Evolutionary conservation across 2,888 invertebrate genomes (phyloP), one percentile per base, ranked within the genome.

Genomic region (Melanchra persicariae): DNA sequence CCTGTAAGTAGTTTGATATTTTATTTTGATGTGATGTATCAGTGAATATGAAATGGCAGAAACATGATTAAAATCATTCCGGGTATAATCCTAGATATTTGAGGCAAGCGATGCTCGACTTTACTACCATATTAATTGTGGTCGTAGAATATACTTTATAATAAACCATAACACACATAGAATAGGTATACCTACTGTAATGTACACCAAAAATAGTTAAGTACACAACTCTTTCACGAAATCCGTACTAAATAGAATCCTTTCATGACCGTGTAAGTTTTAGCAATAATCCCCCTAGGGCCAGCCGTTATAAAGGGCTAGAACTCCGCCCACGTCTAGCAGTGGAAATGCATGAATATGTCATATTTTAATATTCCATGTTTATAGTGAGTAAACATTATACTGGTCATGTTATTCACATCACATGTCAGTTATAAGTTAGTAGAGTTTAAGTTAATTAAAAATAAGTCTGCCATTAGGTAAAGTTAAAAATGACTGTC

Each of bases 1-100:
- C 26, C n/a, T 47, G n/a, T 10, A 49, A 49, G 47, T 72, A 9
- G n/a, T 40, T 43, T 30, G 9, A 40, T 55, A 17, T 61, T 55
- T 49, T 4, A 34, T 12, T 52, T 22, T 45, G 45, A 55, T 24
- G 22, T n/a, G 40, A 61, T 34, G 22, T 61, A 34, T 24, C 15
- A 17, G 22, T 22, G 30, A 26, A 43, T 19, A 19, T 22, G 19
- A 22, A 54, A 10, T 52, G 26, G 7, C n/a, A n/a, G n/a, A 22
- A 15, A 52, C n/a, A 54, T 43, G 9, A 45, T 22, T 24, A n/a
- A 8, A 34, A 9, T 34, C 5, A 8, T 34, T 34, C 34, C 9
- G 7, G 9, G 8, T 34, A 34, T 34, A 17, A 40, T n/a, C 40
- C 15, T 40, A 15, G 15, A 40, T 40, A 40, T 40, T 2, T 15